Evolutionary conservation across 2,113 vertebrate species (phyloP), one percentile per base, ranked within the genome.

Genomic region (Scopus umbretta): DNA sequence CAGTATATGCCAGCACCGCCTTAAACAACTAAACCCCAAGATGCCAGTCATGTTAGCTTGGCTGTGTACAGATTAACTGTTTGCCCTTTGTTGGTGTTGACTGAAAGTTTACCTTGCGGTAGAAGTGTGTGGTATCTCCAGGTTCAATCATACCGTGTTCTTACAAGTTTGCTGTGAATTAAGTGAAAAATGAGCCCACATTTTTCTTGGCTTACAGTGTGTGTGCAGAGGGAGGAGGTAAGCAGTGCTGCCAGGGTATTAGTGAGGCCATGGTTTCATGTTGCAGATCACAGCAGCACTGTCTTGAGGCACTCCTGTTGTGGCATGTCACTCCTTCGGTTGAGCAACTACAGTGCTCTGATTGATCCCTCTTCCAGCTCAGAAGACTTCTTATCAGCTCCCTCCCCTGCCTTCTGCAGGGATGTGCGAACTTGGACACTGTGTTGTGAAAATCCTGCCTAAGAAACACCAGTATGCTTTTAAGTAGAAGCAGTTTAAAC

Each of bases 131-230:
- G 38, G 1, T 3, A 9, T 18, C 83, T 81, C n/a, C 58, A 25
- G 47, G 4, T 50, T 53, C n/a, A 14, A 70, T 50, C 25, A 7
- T 22, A 0, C 38, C 1, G 0, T 5, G 13, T 32, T 68, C 30
- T 75, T 6, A 3, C 10, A 38, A 30, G 45, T 92, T 95, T 53
- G 53, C 40, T 55, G 22, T 34, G 11, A 76, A 61, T 80, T 17
- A 52, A 58, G 45, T 29, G 49, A 6, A 27, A 36, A 80, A 76
- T 0, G 23, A 79, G 16, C 7, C 25, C 3, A 0, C 0, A 0
- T 40, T 90, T 85, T 40, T 9, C 61, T 72, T 63, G 6, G 70
- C 17, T 52, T 8, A 0, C 1, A 7, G 7, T 1, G 26, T 4
- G 29, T 14, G 11, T n/a, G 71, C 1, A 3, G 62, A 47, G 76